These are phyloP conservation scores for Agrotis puta DNA, from an alignment of 2,888 invertebrate genomes.

Conservation along the genomic window DNA sequence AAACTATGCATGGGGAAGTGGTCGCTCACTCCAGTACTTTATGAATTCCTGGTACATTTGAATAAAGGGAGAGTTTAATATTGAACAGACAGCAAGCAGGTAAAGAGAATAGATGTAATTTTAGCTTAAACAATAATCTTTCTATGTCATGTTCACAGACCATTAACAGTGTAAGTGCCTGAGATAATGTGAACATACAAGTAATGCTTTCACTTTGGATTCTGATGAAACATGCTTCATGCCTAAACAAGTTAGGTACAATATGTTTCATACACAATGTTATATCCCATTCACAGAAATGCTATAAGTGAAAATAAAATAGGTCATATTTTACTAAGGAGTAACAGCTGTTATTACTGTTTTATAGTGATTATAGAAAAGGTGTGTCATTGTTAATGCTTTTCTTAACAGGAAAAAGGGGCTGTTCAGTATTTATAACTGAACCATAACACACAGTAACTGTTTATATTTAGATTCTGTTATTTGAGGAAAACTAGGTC, in stretches of 20 bases:
- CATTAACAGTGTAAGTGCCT: constrained; percentile 75
- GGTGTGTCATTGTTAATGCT: no score
- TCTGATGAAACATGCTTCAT: constrained; percentile 70
- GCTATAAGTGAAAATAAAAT: constrained; percentile 1
- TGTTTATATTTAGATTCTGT: constrained; percentile 35
- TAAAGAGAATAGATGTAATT: constrained; percentile 50
- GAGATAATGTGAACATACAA: constrained; percentile 79
- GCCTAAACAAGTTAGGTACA: constrained; percentile 39
- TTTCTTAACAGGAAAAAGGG: constrained; percentile 43
- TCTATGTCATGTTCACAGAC: constrained; percentile 73
- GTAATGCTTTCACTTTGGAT: constrained; percentile 83
- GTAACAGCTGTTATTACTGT: not conserved
- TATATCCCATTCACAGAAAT: not conserved
- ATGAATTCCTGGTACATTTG: constrained; percentile 39
- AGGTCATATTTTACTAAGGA: not conserved
- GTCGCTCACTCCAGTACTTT: constrained; percentile 4
- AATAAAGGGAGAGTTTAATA: constrained; percentile 18
- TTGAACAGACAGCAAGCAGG: constrained; percentile 26
- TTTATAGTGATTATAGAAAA: not conserved
- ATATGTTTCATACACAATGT: constrained; percentile 26
- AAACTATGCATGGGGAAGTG: constrained; percentile 33
- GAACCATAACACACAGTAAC: not conserved
- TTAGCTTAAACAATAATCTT: constrained; percentile 62
- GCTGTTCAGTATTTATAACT: constrained; percentile 7
- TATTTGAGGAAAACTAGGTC: constrained; percentile 28